phyloP scores from a whole-genome alignment of 2,797 vertebrate species.

The Odontamblyopus rebecca region DNA sequence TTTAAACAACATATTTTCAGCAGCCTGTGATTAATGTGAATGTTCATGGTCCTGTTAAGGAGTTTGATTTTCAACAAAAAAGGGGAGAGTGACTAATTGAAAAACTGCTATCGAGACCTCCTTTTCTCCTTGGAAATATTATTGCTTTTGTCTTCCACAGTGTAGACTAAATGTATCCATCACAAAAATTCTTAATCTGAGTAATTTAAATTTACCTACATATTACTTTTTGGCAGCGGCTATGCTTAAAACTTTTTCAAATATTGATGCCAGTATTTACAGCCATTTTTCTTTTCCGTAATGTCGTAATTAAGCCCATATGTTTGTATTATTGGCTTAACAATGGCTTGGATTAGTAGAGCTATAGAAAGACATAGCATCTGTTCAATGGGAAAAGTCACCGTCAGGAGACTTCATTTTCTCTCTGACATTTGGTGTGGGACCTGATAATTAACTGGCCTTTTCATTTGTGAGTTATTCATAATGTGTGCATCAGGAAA shows the following conservation, averaged over 20 bases:
- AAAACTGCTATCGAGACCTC: too few relatives aligned
- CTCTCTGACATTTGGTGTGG: conserved; percentile 68
- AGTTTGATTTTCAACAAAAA: too few relatives aligned
- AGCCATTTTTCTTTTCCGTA: conserved; percentile 31
- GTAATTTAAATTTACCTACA: too few relatives aligned
- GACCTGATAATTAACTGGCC: conserved; percentile 69
- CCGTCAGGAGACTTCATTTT: conserved; percentile 65
- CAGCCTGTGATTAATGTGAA: too few relatives aligned
- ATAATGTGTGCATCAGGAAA: conserved; percentile 32
- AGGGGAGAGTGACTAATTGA: too few relatives aligned
- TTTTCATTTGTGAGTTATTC: conserved; percentile 59
- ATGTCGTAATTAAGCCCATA: conserved; percentile 73
- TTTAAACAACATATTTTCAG: too few relatives aligned
- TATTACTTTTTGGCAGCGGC: too few relatives aligned
- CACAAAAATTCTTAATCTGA: too few relatives aligned
- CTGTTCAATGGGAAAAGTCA: conserved; percentile 58
- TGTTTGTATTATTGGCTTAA: conserved; percentile 57
- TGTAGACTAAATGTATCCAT: too few relatives aligned
- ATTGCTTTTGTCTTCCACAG: too few relatives aligned
- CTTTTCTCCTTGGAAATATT: too few relatives aligned
- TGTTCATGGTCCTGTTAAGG: too few relatives aligned
- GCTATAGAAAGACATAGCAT: conserved; percentile 55
- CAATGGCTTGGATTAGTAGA: conserved; percentile 47
- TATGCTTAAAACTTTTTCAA: not conserved
- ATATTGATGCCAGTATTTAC: not conserved